A percentile compares a stretch with the other conserved stretches of the same genome.
phyloP scores from a whole-genome alignment of 2,113 vertebrate genomes.

The Gallinago paraguaiae region DNA sequence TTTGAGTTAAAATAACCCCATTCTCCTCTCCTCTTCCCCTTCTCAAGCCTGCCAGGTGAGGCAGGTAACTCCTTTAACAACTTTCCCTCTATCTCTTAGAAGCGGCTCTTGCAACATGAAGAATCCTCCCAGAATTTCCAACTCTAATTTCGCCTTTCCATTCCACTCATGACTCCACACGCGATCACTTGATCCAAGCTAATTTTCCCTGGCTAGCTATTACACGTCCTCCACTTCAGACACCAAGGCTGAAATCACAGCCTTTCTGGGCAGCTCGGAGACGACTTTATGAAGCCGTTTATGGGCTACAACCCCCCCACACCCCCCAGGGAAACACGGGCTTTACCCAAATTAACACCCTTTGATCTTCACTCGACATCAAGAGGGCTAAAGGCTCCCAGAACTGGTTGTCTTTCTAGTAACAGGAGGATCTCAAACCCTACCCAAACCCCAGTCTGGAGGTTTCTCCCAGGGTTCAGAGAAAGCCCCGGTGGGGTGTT shows the following conservation, averaged over 20 bases:
- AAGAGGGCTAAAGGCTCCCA: background rate
- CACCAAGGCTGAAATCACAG: conserved; percentile 37
- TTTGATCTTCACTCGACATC: conserved; percentile 36
- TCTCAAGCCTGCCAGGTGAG: background rate
- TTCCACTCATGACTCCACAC: background rate
- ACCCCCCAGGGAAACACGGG: background rate
- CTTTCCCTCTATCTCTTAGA: background rate
- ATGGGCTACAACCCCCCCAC: background rate
- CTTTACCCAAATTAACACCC: conserved; percentile 27
- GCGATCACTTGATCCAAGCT: conserved; percentile 44
- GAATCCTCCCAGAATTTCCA: background rate
- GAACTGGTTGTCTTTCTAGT: background rate
- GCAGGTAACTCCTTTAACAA: background rate
- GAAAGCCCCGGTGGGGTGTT: background rate
- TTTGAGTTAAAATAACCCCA: background rate
- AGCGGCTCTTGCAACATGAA: background rate
- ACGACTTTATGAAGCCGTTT: conserved; percentile 1
- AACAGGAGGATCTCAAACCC: background rate
- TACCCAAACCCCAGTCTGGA: background rate
- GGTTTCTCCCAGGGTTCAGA: background rate
- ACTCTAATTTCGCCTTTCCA: conserved; percentile 4
- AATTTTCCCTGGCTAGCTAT: conserved; percentile 53
- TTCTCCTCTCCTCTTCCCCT: background rate
- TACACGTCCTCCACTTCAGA: conserved; percentile 38
- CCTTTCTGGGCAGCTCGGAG: conserved; percentile 2